phyloP scores from a whole-genome alignment of 2,113 vertebrate genomes.

The Hucho hucho region DNA sequence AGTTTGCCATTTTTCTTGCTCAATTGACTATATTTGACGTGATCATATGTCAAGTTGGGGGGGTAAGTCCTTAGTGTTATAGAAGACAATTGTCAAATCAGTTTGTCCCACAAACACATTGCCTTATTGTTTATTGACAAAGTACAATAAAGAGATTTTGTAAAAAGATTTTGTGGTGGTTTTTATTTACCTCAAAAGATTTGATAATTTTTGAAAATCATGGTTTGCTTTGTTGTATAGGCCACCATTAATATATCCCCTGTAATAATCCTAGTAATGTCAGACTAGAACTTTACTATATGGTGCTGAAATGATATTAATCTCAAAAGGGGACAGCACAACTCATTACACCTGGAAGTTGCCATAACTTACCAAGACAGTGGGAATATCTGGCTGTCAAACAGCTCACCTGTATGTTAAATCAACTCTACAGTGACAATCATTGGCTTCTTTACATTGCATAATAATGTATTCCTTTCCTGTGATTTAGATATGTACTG shows the following conservation, averaged over 20 bases:
- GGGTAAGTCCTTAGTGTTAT: slow-evolving; percentile 8
- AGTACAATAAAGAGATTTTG: slow-evolving; percentile 14
- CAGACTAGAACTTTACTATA: not conserved
- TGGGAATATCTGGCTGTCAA: slow-evolving; percentile 62
- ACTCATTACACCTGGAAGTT: slow-evolving; percentile 35
- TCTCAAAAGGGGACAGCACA: slow-evolving; percentile 47
- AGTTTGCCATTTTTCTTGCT: slow-evolving; percentile 3
- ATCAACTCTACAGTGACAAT: slow-evolving; percentile 66
- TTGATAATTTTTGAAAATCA: not conserved
- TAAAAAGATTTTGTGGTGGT: not conserved
- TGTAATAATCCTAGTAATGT: not conserved
- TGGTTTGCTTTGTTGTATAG: slow-evolving; percentile 7
- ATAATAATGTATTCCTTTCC: slow-evolving; percentile 41
- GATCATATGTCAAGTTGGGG: slow-evolving; percentile 2
- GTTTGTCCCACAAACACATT: slow-evolving; percentile 36
- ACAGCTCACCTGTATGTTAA: slow-evolving; percentile 60
- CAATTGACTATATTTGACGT: slow-evolving; percentile 2
- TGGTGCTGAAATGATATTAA: slow-evolving; percentile 11
- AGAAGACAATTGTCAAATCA: slow-evolving; percentile 10
- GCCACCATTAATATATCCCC: not conserved
- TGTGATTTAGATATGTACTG: slow-evolving; percentile 43
- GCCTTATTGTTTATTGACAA: slow-evolving; percentile 25
- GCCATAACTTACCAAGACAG: not conserved
- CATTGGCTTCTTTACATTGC: slow-evolving; percentile 46
- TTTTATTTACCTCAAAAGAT: slow-evolving; percentile 16